These are phyloP conservation scores for Labeo rohita DNA, from an alignment of 2,113 vertebrate genomes.

Conservation along the genomic window DNA sequence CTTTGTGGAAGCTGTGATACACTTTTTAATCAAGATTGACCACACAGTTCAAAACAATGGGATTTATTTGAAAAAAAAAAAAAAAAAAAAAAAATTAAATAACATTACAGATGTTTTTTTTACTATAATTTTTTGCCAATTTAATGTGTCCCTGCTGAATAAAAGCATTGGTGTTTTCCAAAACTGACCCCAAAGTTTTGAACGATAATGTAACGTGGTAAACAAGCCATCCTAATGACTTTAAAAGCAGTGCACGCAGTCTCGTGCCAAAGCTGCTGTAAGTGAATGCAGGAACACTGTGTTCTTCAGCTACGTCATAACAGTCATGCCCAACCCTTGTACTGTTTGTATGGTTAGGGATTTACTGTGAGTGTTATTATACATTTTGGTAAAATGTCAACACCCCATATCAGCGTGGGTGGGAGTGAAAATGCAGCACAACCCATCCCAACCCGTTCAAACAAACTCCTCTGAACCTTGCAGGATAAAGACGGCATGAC, in stretches of 20 bases:
- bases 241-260: neutral
- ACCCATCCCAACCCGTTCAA: neutral
- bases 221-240: neutral
- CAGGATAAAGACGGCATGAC: neutral
- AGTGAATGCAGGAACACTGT: slow-evolving; percentile 25
- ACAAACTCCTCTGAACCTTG: neutral
- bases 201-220: neutral
- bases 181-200: neutral
- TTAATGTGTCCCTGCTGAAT: neutral
- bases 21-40: too few relatives aligned
- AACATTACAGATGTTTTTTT: neutral
- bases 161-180: neutral
- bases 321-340: neutral
- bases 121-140: neutral
- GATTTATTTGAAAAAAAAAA: too few relatives aligned
- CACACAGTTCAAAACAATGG: too few relatives aligned
- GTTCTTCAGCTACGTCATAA: slow-evolving; percentile 4
- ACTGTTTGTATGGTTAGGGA: neutral
- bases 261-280: neutral
- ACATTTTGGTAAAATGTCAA: slow-evolving; percentile 13
- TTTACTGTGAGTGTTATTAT: neutral
- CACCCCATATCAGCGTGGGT: neutral
- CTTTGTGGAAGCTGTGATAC: neutral
- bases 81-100: too few relatives aligned
- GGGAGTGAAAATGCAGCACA: neutral